Conservation (phyloP, 2,797 vertebrate species). For the Xiphophorus birchmanni region DNA sequence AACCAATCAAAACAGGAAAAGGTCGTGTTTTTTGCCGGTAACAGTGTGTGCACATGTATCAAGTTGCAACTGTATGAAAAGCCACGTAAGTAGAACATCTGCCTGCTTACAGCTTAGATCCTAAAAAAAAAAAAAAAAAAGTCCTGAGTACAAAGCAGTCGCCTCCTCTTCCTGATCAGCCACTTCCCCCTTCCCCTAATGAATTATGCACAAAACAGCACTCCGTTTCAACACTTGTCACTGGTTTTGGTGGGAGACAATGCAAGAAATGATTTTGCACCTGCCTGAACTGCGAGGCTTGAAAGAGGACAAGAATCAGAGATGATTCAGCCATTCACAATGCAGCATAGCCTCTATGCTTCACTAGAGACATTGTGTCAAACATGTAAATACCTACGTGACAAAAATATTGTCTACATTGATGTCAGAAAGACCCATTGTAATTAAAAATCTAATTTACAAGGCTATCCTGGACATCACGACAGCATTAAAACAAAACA, state of each 20-base stretch:
- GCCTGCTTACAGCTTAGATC: constrained; percentile 10
- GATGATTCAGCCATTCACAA: neutral
- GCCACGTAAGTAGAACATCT: constrained; percentile 7
- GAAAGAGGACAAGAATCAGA: neutral
- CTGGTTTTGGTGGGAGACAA: constrained; percentile 50
- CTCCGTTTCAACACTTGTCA: constrained; percentile 65
- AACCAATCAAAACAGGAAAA: constrained; percentile 44
- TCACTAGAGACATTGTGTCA: neutral
- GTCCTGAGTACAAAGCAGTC: constrained; percentile 28
- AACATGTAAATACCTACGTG: neutral
- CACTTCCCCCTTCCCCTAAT: constrained; percentile 41
- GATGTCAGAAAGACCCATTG: neutral
- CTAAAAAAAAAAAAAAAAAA: neutral
- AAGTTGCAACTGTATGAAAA: constrained; percentile 10
- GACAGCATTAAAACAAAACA: neutral
- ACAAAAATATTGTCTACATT: neutral
- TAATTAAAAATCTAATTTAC: neutral
- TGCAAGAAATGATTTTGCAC: constrained; percentile 35
- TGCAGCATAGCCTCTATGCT: neutral
- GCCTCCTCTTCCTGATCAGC: constrained; percentile 54
- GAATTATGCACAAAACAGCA: constrained; percentile 45
- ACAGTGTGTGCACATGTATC: constrained; percentile 1
- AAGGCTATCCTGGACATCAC: neutral
- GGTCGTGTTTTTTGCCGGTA: constrained; percentile 12
- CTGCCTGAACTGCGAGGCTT: constrained; percentile 23